Conservation (phyloP, 2,113 vertebrate species). For the Chloebia gouldiae region DNA sequence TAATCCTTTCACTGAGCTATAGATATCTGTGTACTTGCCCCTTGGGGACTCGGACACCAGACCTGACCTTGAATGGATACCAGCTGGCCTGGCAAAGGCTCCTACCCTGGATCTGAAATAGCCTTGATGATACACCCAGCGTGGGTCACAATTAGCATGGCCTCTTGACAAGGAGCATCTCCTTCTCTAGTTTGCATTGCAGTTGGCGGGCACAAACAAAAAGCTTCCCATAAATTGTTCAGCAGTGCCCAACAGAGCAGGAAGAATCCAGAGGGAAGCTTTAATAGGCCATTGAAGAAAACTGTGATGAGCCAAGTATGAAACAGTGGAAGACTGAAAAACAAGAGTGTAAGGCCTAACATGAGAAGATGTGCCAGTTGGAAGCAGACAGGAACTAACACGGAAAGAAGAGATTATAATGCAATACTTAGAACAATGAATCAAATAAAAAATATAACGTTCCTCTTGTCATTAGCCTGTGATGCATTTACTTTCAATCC, state of each 20-base stretch:
- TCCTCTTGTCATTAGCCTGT: not conserved
- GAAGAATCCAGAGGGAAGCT: constrained; percentile 21
- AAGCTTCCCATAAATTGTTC: not conserved
- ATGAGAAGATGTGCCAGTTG: not conserved
- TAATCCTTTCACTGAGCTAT: not conserved
- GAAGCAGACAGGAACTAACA: not conserved
- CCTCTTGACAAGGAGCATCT: not conserved
- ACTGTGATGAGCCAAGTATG: constrained; percentile 38
- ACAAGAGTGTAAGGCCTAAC: not conserved
- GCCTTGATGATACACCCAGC: not conserved
- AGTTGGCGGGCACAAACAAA: constrained; percentile 15
- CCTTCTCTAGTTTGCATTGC: not conserved
- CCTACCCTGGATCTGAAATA: not conserved
- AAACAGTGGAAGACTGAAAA: not conserved
- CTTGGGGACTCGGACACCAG: not conserved
- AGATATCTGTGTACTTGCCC: not conserved
- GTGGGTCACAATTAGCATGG: not conserved
- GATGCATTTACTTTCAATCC: not conserved
- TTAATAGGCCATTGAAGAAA: constrained; percentile 53
- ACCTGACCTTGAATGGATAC: not conserved
- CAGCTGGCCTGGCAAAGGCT: constrained; percentile 14
- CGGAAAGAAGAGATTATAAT: not conserved
- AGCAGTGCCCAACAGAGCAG: not conserved
- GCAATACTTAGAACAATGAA: not conserved
- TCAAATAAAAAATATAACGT: not conserved